Conservation (phyloP, 2,888 invertebrate species). For the Aquatica leii region DNA sequence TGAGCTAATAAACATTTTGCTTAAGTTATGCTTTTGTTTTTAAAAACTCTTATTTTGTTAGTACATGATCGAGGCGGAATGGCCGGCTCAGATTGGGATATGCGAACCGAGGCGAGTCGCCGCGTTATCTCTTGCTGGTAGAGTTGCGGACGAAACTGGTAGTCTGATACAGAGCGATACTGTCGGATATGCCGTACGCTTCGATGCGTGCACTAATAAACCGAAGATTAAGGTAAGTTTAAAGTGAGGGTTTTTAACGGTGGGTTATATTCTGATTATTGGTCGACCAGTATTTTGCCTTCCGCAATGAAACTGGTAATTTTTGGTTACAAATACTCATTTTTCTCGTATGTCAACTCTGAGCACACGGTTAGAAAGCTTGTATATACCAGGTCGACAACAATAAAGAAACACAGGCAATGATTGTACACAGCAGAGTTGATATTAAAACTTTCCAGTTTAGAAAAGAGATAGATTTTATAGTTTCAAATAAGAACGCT, state of each 20-base stretch:
- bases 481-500: too few species aligned
- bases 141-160: conserved; percentile 90
- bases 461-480: too few species aligned
- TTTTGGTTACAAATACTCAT: too few species aligned
- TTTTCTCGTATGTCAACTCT: too few species aligned
- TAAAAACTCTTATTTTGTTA: conserved; percentile 58
- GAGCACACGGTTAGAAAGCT: too few species aligned
- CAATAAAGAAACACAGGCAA: too few species aligned
- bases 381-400: too few species aligned
- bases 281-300: not conserved
- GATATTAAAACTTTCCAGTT: too few species aligned
- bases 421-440: too few species aligned
- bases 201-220: conserved; percentile 70
- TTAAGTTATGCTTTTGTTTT: conserved; percentile 16
- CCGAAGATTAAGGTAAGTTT: conserved; percentile 76
- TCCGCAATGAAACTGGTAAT: too few species aligned
- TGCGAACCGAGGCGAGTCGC: conserved; percentile 94
- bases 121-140: conserved; percentile 83
- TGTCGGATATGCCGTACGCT: conserved; percentile 89
- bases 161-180: conserved; percentile 73
- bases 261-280: not conserved
- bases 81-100: conserved; percentile 85
- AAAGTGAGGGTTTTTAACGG: not conserved
- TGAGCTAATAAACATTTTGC: conserved; percentile 38
- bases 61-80: conserved; percentile 90